Base-by-base conservation (phyloP, 2,797 vertebrate species). In the Ficedula albicollis region DNA sequence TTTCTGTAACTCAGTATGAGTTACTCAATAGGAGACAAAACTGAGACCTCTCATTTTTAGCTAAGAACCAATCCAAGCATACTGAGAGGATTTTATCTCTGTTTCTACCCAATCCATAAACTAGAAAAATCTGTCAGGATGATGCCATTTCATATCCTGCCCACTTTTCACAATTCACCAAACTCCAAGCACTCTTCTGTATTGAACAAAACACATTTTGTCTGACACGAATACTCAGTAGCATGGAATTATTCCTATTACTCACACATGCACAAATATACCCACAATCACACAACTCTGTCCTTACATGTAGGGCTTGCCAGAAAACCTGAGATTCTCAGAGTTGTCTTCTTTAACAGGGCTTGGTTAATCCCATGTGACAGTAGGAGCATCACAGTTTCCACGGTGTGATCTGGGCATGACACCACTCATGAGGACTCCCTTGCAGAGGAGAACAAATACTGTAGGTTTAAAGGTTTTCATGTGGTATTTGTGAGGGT, bases 181-280 rank as follows among this genome's bases (percentile, higher is more conserved):
- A 36, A 48, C 15, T 59, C 32, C 21, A 29, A 39, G 15, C 5
- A 19, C 18, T 69, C 18, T 44, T 60, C 34, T 44, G 19, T 8
- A 13, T 12, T 49, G 38, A 92, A 44, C 26, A 48, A 73, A 73
- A 19, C 1, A 1, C 19, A 13, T 0, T 0, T 52, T 51, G 30
- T 23, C 62, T 0, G 0, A 25, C 13, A 16, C 4, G 11, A 7
- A 10, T 44, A 11, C 15, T 20, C 56, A 38, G 32, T 52, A 56
- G 5, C 9, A 34, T 36, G 12, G 55, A 51, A 21, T 41, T 41
- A 26, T 19, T 20, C 41, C 27, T 44, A 6, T 5, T 9, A 44
- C 43, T 67, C 32, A 43, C 7, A 26, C 18, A 36, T 13, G 23
- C 6, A 75, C 16, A 43, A 60, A 51, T 29, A 36, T 3, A 19